Percentiles rank a stretch among this genome's conserved stretches.
phyloP scores from a whole-genome alignment of 30 jellyfish, hydroid and myxozoan species.

The Rhopilema esculentum region DNA sequence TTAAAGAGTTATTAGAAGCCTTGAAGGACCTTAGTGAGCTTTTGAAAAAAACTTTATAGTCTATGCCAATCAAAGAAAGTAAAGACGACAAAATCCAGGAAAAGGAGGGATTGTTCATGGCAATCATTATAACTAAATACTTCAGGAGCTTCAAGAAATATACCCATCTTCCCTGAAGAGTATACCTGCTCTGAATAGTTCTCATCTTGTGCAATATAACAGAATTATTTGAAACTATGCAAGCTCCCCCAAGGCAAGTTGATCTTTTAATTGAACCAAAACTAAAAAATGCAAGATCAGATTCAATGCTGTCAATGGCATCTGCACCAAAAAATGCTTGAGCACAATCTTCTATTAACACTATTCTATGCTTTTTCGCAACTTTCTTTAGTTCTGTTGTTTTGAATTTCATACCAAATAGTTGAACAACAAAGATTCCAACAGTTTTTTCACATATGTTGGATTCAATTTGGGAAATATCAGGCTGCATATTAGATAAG shows the following conservation, averaged over 20 bases:
- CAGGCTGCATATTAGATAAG: conserved; percentile 39
- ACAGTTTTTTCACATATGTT: conserved; percentile 50
- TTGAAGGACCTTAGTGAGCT: conserved; percentile 44
- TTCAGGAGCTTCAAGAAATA: conserved; percentile 36
- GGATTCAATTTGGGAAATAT: conserved; percentile 30
- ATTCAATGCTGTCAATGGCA: neutral
- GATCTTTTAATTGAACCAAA: conserved; percentile 63
- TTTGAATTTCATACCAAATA: conserved; percentile 61
- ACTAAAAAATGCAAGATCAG: conserved; percentile 72
- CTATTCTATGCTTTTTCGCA: conserved; percentile 52
- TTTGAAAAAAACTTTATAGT: conserved; percentile 24
- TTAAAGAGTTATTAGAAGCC: conserved; percentile 2
- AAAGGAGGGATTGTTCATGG: conserved; percentile 39
- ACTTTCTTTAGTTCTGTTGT: neutral
- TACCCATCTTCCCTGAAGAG: conserved; percentile 27
- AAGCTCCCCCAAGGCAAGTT: conserved; percentile 78
- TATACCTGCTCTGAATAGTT: conserved; percentile 12
- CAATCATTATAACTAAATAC: conserved; percentile 7
- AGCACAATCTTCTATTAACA: conserved; percentile 77
- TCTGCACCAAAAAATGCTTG: conserved; percentile 66
- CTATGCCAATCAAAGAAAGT: conserved; percentile 22
- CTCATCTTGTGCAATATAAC: conserved; percentile 37
- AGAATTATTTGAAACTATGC: conserved; percentile 23
- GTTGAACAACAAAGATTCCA: conserved; percentile 63
- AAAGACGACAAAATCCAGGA: conserved; percentile 18